phyloP scores from a whole-genome alignment of 2,888 invertebrate species.

The Margaritifera margaritifera region DNA sequence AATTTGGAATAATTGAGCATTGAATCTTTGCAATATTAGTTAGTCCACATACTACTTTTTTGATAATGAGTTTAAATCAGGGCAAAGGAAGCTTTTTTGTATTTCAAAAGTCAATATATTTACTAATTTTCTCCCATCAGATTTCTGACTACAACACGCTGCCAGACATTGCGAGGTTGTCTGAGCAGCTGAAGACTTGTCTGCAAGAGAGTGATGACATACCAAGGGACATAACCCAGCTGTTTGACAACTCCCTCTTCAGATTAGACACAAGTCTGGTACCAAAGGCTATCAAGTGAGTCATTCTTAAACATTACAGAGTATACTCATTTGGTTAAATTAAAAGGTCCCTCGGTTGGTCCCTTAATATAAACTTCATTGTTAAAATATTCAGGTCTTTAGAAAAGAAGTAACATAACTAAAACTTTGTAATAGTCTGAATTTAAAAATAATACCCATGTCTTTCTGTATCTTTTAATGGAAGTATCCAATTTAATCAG shows the following conservation, averaged over 20 bases:
- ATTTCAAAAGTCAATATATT: neutral
- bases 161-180: slow-evolving; percentile 87
- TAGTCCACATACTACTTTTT: no score
- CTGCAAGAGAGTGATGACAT: slow-evolving; percentile 81
- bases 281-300: slow-evolving; percentile 80
- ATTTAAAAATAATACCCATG: no score
- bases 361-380: no score
- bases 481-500: no score
- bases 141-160: slow-evolving; percentile 92
- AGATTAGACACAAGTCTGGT: slow-evolving; percentile 79
- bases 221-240: slow-evolving; percentile 84
- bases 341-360: neutral
- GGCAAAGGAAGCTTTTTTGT: neutral
- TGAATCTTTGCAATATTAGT: no score
- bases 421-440: no score
- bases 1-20: no score
- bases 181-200: slow-evolving; percentile 86
- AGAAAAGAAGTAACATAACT: no score
- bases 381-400: no score
- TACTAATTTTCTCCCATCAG: slow-evolving; percentile 74
- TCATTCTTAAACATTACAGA: neutral
- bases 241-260: slow-evolving; percentile 75
- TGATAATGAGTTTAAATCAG: no score
- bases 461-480: no score
- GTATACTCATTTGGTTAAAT: neutral